phyloP scores from a whole-genome alignment of 2,797 vertebrate species.

The Hemitrygon akajei region DNA sequence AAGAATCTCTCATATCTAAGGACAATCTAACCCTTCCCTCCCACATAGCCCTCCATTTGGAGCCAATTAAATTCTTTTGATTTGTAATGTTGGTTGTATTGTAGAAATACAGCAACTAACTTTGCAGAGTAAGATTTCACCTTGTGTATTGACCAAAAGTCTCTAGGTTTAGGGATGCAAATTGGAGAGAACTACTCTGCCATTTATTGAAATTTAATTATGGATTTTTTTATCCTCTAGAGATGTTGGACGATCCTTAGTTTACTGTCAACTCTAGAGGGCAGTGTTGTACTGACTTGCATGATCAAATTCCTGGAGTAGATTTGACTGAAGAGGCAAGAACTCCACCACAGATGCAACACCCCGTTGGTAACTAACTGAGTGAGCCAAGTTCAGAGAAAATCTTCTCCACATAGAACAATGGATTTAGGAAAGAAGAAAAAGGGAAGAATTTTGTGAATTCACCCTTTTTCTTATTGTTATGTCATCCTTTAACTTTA shows the following conservation, averaged over 20 bases:
- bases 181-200: neutral
- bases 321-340: neutral
- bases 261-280: neutral
- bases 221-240: neutral
- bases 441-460: neutral
- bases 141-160: neutral
- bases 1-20: too few species aligned
- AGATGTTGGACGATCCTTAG: neutral
- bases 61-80: too few species aligned
- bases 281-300: neutral
- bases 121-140: neutral
- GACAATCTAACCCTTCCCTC: too few species aligned
- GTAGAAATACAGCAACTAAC: too few species aligned
- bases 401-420: neutral
- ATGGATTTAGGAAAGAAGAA: neutral
- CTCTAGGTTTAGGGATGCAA: neutral
- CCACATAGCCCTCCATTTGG: too few species aligned
- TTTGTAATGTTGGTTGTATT: too few species aligned
- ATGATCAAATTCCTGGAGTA: neutral
- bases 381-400: neutral
- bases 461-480: too few species aligned
- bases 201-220: neutral
- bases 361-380: too few species aligned
- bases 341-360: neutral
- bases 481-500: neutral